Evolutionary conservation across 2,888 invertebrate species (phyloP), one percentile per base, ranked within the genome.

Genomic region (Papilio protenor): DNA sequence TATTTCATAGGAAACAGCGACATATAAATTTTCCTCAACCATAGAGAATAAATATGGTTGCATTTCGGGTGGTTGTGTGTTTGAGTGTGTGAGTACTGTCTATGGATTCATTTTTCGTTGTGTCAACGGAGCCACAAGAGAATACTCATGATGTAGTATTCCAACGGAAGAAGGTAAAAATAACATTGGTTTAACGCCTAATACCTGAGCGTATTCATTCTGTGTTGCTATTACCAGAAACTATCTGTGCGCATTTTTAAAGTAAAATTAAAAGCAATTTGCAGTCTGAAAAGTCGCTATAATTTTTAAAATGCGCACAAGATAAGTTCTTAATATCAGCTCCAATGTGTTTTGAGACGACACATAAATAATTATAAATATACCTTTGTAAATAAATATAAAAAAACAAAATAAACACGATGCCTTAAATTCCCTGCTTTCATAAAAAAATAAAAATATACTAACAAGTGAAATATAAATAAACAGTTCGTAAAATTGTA

Each of bases 101-200:
- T 27, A 59, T 59, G 59, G 21, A 71, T 27, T n/a, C 8, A 18
- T 70, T 76, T 71, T 57, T 3, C 21, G 27, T 27, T 57, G 45
- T n/a, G 69, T 77, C 73, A 69, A 47, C 73, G 45, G 87, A 85
- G 87, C 88, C 88, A 80, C 87, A 89, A 59, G 57, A 89, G 92
- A 89, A 89, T 91, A 91, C 93, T 90, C 91, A 86, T 87, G 92
- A 88, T 88, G 90, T 81, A 89, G 92, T 92, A 89, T 92, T 90
- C 94, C 94, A 92, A 87, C 93, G 88, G 88, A 82, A 81, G 82
- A 88, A 91, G 92, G 92, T 93, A 93, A 92, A 88, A 81, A 76
- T 80, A 77, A 82, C 64, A 49, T 55, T 61, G 40, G 61, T 64
- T 59, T 71, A 14, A 70, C 33, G 27, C 21, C 61, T 75, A 75